A percentile compares a stretch with the other conserved stretches of the same genome.
phyloP scores from a whole-genome alignment of 2,888 invertebrate genomes.

The Philaethria dido region DNA sequence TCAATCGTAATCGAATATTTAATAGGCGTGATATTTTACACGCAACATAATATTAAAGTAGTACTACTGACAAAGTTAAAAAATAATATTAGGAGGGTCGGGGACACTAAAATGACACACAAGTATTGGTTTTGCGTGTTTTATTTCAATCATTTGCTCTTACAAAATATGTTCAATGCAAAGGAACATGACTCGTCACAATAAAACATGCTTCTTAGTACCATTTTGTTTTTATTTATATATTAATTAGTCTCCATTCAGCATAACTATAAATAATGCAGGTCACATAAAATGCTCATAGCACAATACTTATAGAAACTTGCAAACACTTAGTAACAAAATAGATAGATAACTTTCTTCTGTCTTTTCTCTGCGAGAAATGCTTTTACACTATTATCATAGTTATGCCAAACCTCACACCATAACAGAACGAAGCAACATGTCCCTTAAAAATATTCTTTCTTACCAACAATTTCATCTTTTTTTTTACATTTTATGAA shows the following conservation, averaged over 20 bases:
- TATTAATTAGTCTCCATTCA: slow-evolving; percentile 82
- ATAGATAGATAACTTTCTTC: slow-evolving; percentile 82
- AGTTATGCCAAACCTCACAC: slow-evolving; percentile 82
- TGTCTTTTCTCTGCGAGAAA: slow-evolving; percentile 80
- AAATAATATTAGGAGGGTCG: background rate
- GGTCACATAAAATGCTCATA: slow-evolving; percentile 84
- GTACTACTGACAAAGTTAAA: too few species aligned
- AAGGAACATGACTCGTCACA: slow-evolving; percentile 84
- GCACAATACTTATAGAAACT: slow-evolving; percentile 80
- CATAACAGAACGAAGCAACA: slow-evolving; percentile 84
- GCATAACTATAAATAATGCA: slow-evolving; percentile 84
- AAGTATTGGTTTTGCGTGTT: slow-evolving; percentile 82
- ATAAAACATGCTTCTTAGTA: slow-evolving; percentile 84
- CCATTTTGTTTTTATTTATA: slow-evolving; percentile 82
- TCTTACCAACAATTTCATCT: slow-evolving; percentile 86
- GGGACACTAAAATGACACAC: slow-evolving; percentile 59
- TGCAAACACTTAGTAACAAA: slow-evolving; percentile 85
- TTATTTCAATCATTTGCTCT: slow-evolving; percentile 84
- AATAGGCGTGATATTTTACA: too few species aligned
- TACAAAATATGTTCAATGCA: slow-evolving; percentile 85
- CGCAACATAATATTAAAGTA: background rate
- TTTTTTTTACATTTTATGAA: slow-evolving; percentile 84
- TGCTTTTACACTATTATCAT: slow-evolving; percentile 77
- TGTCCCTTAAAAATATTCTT: slow-evolving; percentile 86
- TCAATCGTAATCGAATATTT: too few species aligned